Base-by-base conservation (phyloP, 2,113 vertebrate species). In the Cinclus mexicanus region DNA sequence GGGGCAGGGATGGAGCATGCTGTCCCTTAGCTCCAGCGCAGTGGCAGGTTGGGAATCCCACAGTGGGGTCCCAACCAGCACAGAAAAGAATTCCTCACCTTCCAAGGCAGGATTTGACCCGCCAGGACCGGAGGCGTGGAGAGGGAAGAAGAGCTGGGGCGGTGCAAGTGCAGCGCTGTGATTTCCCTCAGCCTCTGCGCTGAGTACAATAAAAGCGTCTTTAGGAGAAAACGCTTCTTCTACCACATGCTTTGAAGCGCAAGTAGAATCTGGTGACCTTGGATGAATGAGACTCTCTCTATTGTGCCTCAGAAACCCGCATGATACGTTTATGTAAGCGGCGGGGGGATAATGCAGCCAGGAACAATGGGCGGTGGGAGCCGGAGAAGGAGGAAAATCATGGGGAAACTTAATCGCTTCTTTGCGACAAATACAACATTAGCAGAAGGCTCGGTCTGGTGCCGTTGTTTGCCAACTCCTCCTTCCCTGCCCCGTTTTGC, bases 201-300 rank as follows among this genome's bases (percentile, higher is more conserved):
- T 1, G 14, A 83, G 83, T 46, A 63, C 71, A 92, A 89, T 39
- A 26, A 60, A 87, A 95, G 80, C 57, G 2, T 95, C 97, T 94
- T 90, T 33, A 55, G 86, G 87, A 93, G 93, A 94, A 95, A 95
- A 79, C 2, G 52, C 80, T 86, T 4, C 93, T 90, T 42, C 78
- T 64, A 37, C 47, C 57, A 47, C 91, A 85, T 9, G 94, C 96
- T 97, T 92, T 95, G 94, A 96, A 96, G 92, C 53, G 37, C 95
- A 83, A 96, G 95, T 89, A 93, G 97, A 95, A 94, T 93, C 94
- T 41, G 83, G 79, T 96, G 97, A 97, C 95, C 96, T 98, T 97
- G 96, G 83, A 68, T 89, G 92, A 94, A 93, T 82, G 93, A 93
- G 93, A 59, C 37, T 67, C 46, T 67, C 80, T 72, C 85, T 65